These are phyloP conservation scores for Cydia strobilella DNA, from an alignment of 1,140 invertebrate species.

Conservation along the genomic window DNA sequence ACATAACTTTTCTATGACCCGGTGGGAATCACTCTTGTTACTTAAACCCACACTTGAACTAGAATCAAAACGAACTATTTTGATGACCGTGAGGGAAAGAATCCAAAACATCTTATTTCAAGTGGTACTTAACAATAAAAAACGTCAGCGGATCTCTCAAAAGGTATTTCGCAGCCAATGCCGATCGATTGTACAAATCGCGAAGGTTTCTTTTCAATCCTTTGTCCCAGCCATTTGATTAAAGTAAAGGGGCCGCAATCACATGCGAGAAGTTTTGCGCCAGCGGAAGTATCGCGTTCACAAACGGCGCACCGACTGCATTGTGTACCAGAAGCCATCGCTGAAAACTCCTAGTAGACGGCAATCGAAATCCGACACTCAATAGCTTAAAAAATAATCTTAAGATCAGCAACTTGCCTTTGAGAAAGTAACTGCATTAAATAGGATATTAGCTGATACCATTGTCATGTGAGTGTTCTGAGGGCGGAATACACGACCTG, in stretches of 20 bases:
- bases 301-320: constrained; percentile 71
- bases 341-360: constrained; percentile 51
- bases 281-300: constrained; percentile 77
- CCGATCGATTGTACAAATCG: constrained; percentile 70
- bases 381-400: constrained; percentile 57
- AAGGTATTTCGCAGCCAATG: constrained; percentile 68
- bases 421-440: constrained; percentile 28
- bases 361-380: constrained; percentile 56
- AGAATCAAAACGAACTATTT: background rate
- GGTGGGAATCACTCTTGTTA: constrained; percentile 24
- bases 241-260: constrained; percentile 74
- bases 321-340: constrained; percentile 54
- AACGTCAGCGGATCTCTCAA: constrained; percentile 60
- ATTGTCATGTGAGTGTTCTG: background rate
- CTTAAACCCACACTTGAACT: constrained; percentile 5
- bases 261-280: constrained; percentile 60
- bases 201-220: constrained; percentile 72
- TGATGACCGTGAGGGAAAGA: background rate
- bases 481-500: background rate
- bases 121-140: constrained; percentile 44
- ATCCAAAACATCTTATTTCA: constrained; percentile 40
- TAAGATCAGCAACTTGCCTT: constrained; percentile 49
- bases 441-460: constrained; percentile 1
- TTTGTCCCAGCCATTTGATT: constrained; percentile 78
- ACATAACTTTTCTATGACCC: background rate